Evolutionary conservation across 2,888 invertebrate species (phyloP).

Genomic region (Drosophila pseudotalamancana): DNA sequence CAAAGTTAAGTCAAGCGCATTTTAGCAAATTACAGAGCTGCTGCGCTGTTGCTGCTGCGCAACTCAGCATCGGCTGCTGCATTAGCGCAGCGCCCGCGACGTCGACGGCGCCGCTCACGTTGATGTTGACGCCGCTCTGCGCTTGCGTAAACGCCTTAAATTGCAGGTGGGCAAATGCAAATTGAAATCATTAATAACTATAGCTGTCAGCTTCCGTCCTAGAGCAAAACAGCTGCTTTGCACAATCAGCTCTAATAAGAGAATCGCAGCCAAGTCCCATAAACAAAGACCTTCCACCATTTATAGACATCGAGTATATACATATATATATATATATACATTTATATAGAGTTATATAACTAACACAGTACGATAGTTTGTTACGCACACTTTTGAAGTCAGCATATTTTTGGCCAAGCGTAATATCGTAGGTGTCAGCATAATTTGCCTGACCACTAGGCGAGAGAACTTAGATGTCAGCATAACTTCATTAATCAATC

Average conservation of each 20-base stretch:
- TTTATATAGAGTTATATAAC: too few relatives aligned
- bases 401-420: too few relatives aligned
- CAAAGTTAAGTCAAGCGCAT: conserved; percentile 9
- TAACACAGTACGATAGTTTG: too few relatives aligned
- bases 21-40: conserved; percentile 42
- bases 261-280: conserved; percentile 42
- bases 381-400: too few relatives aligned
- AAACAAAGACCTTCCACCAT: conserved; percentile 40
- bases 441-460: too few relatives aligned
- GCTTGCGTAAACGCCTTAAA: conserved; percentile 61
- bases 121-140: conserved; percentile 38
- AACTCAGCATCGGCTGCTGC: conserved; percentile 1
- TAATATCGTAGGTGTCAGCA: too few relatives aligned
- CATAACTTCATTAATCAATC: too few relatives aligned
- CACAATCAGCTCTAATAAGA: conserved; percentile 40
- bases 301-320: background rate
- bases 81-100: conserved; percentile 37
- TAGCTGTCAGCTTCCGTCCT: conserved; percentile 75
- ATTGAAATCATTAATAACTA: conserved; percentile 79
- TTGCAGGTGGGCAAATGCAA: conserved; percentile 75
- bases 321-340: background rate
- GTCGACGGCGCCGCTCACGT: background rate
- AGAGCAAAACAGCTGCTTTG: conserved; percentile 61
- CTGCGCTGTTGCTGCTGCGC: conserved; percentile 8
- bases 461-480: too few relatives aligned